Evolutionary conservation across 2,113 vertebrate species (phyloP), one percentile per base, ranked within the genome.

Genomic region (Herpailurus yagouaroundi): DNA sequence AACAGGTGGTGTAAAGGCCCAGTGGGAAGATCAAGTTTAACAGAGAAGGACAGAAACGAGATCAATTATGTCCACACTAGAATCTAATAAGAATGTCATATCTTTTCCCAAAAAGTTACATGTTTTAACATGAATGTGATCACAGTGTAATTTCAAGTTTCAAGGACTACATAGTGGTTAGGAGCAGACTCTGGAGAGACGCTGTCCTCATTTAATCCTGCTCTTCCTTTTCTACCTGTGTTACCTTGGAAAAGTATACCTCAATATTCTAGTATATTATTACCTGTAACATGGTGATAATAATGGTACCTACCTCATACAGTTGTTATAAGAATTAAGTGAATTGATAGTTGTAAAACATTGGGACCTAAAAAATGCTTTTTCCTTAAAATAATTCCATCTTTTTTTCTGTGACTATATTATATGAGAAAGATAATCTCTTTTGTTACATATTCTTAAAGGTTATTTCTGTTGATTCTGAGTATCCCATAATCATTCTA

Each of bases 31-130:
- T 92, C 55, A 36, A 5, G 4, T 60, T 91, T 88, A 73, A 45
- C 25, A 76, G 73, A 93, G 33, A 74, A 92, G 36, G 83, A 93
- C 55, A 68, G 63, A 95, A 93, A 38, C 45, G 66, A 86, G 23
- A 80, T 73, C 18, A 74, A 1, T 94, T 94, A 60, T 52, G 5
- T 31, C 60, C 91, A 4, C 2, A 23, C 31, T 85, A 48, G 2
- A 50, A 31, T 91, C 71, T 63, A 74, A 23, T 33, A 80, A 87
- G 27, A 84, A 82, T 95, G 52, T 33, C 23, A 18, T 27, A 14
- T 33, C 38, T 80, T 80, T 87, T 15, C 50, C 52, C 52, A 66
- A 89, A 81, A 52, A 50, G 8, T 31, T 50, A 21, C 52, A 45
- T 63, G 15, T 89, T 92, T 77, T 55, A 71, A 74, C 41, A 41